A percentile compares a stretch with the other conserved stretches of the same genome.
phyloP scores from a whole-genome alignment of 2,888 invertebrate species.

The Xanthostigma xanthostigma region DNA sequence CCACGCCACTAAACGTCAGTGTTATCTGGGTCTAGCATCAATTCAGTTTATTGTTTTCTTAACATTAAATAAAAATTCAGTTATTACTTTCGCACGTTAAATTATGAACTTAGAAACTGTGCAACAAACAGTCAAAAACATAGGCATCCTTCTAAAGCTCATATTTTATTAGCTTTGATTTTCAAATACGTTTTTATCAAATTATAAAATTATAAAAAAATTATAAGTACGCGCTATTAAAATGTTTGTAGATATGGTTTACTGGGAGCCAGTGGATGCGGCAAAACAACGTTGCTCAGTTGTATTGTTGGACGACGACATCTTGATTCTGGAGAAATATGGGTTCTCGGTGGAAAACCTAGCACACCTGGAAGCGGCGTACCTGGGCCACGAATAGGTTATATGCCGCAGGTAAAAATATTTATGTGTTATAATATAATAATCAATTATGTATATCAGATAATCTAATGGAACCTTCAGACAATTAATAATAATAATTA shows the following conservation, averaged over 20 bases:
- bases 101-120: no score
- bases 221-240: background rate
- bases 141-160: no score
- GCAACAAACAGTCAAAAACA: no score
- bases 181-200: no score
- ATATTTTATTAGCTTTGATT: background rate
- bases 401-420: conserved; percentile 66
- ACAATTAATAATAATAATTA: no score
- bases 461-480: no score
- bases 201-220: no score
- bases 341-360: conserved; percentile 60
- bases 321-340: conserved; percentile 56
- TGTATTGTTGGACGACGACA: conserved; percentile 67
- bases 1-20: no score
- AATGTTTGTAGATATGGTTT: conserved; percentile 56
- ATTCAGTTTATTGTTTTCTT: no score
- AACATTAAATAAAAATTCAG: no score
- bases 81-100: no score
- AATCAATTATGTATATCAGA: background rate
- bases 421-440: background rate
- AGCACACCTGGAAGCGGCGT: conserved; percentile 43
- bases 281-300: conserved; percentile 75
- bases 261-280: conserved; percentile 80
- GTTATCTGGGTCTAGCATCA: no score
- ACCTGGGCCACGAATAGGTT: conserved; percentile 62